Conservation (phyloP, 2,888 invertebrate genomes). For the Phyllotreta cruciferae region DNA sequence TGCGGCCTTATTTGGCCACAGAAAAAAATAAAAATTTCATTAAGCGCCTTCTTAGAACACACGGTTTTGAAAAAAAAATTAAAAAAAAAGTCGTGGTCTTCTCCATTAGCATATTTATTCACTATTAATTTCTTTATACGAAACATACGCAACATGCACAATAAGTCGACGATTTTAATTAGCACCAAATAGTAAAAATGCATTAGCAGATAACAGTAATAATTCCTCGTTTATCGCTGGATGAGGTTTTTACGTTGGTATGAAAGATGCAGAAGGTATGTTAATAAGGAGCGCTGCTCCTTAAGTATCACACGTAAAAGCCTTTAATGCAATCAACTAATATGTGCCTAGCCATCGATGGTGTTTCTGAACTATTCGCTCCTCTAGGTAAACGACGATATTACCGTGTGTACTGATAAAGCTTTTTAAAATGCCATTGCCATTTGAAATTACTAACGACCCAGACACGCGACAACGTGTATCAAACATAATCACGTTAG, state of each 20-base stretch:
- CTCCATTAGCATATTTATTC: too few species aligned
- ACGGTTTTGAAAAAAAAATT: too few species aligned
- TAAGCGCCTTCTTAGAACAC: too few species aligned
- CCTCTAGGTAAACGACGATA: slow-evolving; percentile 4
- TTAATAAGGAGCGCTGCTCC: slow-evolving; percentile 9
- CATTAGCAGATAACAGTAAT: too few species aligned
- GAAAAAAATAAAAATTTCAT: too few species aligned
- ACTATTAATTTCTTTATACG: too few species aligned
- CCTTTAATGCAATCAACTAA: slow-evolving; percentile 2
- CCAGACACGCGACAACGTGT: slow-evolving; percentile 28
- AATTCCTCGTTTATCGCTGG: too few species aligned
- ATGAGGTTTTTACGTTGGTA: neutral
- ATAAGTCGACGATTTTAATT: too few species aligned
- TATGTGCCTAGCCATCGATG: slow-evolving; percentile 3
- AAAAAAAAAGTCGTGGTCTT: too few species aligned
- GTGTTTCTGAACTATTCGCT: slow-evolving; percentile 8
- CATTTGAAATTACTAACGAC: slow-evolving; percentile 23
- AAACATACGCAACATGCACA: too few species aligned
- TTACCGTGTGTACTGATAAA: neutral
- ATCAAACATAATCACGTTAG: slow-evolving; percentile 25
- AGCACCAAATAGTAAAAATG: too few species aligned
- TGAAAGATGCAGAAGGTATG: slow-evolving; percentile 10
- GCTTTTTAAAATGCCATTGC: slow-evolving; percentile 9
- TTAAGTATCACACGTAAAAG: neutral
- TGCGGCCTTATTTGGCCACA: too few species aligned